Evolutionary conservation across 2,888 invertebrate genomes (phyloP), one percentile per base, ranked within the genome.

Genomic region (Callimorpha dominula): DNA sequence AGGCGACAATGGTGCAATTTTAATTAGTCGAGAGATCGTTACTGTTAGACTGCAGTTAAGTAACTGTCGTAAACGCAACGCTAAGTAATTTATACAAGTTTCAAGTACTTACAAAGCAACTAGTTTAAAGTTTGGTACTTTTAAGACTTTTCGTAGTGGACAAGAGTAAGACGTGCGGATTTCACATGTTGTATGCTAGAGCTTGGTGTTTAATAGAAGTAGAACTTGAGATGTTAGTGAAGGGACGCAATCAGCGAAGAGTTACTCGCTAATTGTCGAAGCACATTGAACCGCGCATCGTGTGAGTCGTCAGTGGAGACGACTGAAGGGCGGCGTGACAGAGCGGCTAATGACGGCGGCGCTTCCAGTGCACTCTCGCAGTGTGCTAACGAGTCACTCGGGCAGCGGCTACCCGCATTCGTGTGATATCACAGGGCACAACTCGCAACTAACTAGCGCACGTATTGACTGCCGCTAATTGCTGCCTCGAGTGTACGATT

Each of bases 391-490:
- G 64, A 64, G 64, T 57, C 68, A n/a, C 67, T 17, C 42, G 57
- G 0, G 57, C n/a, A 42, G 46, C 4, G 52, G 14, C 15, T n/a
- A 14, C 49, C n/a, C 62, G 3, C 62, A 17, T 40, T 17, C 52
- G 62, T 40, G 67, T 67, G 57, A 73, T 69, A 50, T 66, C 77
- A 76, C 72, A 69, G 71, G 40, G 46, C 43, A 20, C 20, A 14
- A 9, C 73, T 69, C 72, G 71, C 65, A 57, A 65, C 71, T 68
- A 77, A 75, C 78, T 77, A 79, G 81, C 78, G 77, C 80, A 77
- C 83, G 74, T 77, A 84, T 82, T 82, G 85, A 81, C 79, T 73
- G 81, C 72, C 79, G 73, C 80, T 83, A 82, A 85, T 83, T 83
- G 85, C 81, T 62, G 76, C 65, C 66, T 65, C 73, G 72, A 80